phyloP scores from a whole-genome alignment of 2,797 vertebrate genomes.

The Odontamblyopus lacepedii region DNA sequence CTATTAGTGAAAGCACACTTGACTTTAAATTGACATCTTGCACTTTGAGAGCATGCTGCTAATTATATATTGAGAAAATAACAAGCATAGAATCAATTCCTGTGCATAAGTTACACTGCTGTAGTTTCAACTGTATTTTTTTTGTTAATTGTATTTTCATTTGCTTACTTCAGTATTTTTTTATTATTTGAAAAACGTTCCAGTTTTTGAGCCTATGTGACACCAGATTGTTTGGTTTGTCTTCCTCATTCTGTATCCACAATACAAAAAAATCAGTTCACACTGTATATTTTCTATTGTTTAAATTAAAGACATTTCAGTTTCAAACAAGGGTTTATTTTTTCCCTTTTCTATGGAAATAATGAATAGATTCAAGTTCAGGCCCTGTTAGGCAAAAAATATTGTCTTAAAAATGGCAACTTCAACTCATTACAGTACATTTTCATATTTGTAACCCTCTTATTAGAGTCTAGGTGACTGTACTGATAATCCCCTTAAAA shows the following conservation, averaged over 20 bases:
- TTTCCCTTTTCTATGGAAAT: background rate
- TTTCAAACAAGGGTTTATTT: background rate
- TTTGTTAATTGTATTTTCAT: conserved; percentile 3
- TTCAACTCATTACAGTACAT: background rate
- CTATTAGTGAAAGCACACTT: conserved; percentile 69
- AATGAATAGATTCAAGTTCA: background rate
- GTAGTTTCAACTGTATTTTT: conserved; percentile 25
- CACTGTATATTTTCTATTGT: background rate
- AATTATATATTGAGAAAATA: conserved; percentile 14
- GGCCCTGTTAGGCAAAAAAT: too few relatives aligned
- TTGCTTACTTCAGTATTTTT: background rate
- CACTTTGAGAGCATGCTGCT: conserved; percentile 75
- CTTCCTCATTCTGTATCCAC: background rate
- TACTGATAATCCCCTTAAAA: conserved; percentile 52
- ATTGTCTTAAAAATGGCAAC: background rate
- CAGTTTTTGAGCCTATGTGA: background rate
- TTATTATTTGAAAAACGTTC: too few relatives aligned
- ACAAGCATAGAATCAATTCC: conserved; percentile 31
- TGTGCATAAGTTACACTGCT: conserved; percentile 26
- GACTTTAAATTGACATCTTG: conserved; percentile 72
- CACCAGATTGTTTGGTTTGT: background rate
- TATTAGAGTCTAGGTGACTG: conserved; percentile 64
- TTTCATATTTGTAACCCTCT: conserved; percentile 16
- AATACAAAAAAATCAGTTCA: background rate
- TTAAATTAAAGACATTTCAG: background rate